phyloP scores from a whole-genome alignment of 2,113 vertebrate genomes.

The Ophthalmolycus amberensis region DNA sequence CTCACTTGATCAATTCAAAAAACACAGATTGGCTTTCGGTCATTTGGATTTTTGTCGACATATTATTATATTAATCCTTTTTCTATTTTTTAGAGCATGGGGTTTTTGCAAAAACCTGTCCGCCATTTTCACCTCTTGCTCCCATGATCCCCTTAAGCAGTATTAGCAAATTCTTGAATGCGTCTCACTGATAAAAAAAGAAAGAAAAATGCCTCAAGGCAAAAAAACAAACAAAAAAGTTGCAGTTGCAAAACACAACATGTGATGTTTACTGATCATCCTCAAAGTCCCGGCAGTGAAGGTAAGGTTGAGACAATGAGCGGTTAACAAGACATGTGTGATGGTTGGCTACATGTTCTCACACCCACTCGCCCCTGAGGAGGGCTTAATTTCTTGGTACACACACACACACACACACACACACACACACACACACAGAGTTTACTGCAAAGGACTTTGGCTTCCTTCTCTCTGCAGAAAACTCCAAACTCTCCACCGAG shows the following conservation, averaged over 20 bases:
- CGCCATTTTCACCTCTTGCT: conserved; percentile 17
- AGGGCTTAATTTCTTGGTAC: conserved; percentile 48
- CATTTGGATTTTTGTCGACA: neutral
- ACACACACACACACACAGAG: neutral
- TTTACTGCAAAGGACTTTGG: conserved; percentile 63
- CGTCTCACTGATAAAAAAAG: neutral
- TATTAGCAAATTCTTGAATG: conserved; percentile 44
- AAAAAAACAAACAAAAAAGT: neutral
- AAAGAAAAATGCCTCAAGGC: neutral
- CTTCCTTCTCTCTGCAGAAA: conserved; percentile 50
- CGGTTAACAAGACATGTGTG: conserved; percentile 31
- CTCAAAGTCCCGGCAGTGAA: neutral
- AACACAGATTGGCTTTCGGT: neutral
- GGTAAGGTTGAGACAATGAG: conserved; percentile 20
- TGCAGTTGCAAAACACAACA: neutral
- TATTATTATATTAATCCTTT: neutral
- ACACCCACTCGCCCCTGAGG: conserved; percentile 62
- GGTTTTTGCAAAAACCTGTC: neutral
- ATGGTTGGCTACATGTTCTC: conserved; percentile 57
- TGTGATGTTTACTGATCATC: conserved; percentile 40
- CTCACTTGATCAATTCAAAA: neutral
- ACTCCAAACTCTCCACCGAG: conserved; percentile 16
- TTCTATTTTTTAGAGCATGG: neutral
- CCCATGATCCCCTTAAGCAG: conserved; percentile 61
- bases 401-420: neutral